Percentiles rank a stretch among this genome's conserved stretches.
Conservation (phyloP, 2,888 invertebrate species). For the Lamellibrachia satsuma region DNA sequence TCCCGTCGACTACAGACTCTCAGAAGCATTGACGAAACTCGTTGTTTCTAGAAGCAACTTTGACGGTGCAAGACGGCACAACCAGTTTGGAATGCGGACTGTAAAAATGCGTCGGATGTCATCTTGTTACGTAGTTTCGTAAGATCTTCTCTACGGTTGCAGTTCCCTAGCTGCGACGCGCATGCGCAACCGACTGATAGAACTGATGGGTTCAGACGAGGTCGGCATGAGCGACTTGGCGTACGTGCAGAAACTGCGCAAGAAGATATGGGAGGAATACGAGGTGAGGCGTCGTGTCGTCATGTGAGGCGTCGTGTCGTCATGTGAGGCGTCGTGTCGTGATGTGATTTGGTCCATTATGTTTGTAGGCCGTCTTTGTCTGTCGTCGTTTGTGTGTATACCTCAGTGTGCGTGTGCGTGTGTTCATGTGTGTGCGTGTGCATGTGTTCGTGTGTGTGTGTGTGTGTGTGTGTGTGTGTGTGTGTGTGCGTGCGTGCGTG, state of each 20-base stretch:
- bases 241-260: conserved; percentile 22
- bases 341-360: neutral
- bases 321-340: no score
- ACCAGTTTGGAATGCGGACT: neutral
- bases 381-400: neutral
- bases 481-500: neutral
- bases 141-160: neutral
- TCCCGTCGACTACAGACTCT: no score
- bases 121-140: neutral
- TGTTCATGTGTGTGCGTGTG: no score
- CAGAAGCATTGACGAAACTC: no score
- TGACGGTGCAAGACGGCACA: no score
- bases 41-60: no score
- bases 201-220: conserved; percentile 8
- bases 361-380: neutral
- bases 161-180: conserved; percentile 20
- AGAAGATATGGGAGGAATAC: conserved; percentile 8
- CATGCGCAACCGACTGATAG: conserved; percentile 18
- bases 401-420: neutral
- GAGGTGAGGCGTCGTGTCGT: conserved; percentile 19
- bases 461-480: neutral
- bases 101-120: neutral
- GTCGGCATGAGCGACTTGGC: conserved; percentile 23
- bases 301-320: no score
- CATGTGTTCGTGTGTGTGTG: no score